Percentiles rank a stretch among this genome's conserved stretches.
Evolutionary conservation across 2,797 vertebrate species (phyloP).

Genomic region (Microchirus variegatus): DNA sequence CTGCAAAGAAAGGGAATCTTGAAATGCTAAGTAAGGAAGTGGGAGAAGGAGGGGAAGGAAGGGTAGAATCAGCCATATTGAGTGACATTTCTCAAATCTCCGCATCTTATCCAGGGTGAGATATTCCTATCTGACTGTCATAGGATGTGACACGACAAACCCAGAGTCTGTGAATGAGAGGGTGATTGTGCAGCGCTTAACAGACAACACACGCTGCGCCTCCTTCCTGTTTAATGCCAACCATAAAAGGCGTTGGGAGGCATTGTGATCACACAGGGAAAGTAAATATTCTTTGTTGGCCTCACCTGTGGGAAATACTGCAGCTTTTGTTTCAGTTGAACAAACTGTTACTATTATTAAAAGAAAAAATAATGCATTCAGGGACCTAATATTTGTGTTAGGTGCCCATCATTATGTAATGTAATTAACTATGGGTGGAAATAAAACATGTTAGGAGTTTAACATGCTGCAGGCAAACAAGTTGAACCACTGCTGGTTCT

Average conservation of each 20-base stretch:
- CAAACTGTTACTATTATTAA: constrained; percentile 49
- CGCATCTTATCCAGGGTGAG: constrained; percentile 87
- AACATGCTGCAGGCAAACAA: constrained; percentile 66
- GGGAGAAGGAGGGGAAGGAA: constrained; percentile 57
- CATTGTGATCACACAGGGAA: constrained; percentile 70
- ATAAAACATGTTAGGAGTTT: constrained; percentile 48
- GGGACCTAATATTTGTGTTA: constrained; percentile 61
- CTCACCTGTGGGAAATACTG: constrained; percentile 65
- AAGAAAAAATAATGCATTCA: constrained; percentile 37
- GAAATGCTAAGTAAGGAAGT: constrained; percentile 87
- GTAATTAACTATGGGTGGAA: constrained; percentile 62
- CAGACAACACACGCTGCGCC: constrained; percentile 78
- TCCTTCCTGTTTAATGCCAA: constrained; percentile 81
- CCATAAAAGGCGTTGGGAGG: constrained; percentile 54
- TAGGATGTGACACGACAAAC: constrained; percentile 87
- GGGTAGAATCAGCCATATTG: constrained; percentile 87
- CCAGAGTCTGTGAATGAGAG: constrained; percentile 83
- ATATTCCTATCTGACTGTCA: constrained; percentile 93
- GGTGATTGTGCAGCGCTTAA: constrained; percentile 85
- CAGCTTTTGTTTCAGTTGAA: constrained; percentile 62
- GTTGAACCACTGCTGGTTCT: constrained; percentile 55
- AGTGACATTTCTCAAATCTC: constrained; percentile 91
- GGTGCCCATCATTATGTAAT: constrained; percentile 40
- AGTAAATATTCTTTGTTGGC: constrained; percentile 73
- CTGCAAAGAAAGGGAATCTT: constrained; percentile 85